A percentile compares a stretch with the other conserved stretches of the same genome.
Evolutionary conservation across 2,888 invertebrate species (phyloP).

Genomic region (Amiota minor): DNA sequence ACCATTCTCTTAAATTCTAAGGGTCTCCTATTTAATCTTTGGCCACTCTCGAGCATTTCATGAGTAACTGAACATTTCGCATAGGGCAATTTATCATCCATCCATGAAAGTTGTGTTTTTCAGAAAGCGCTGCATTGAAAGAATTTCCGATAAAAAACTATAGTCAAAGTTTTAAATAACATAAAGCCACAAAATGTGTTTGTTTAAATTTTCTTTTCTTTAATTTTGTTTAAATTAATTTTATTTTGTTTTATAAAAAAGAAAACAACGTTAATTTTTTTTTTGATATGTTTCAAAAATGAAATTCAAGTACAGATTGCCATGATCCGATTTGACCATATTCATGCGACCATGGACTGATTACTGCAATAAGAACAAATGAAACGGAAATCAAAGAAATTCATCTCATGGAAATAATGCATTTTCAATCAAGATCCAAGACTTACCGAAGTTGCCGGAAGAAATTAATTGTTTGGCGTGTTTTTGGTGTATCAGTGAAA

Average conservation of each 20-base stretch:
- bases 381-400: not conserved
- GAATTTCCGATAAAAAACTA: too few relatives aligned
- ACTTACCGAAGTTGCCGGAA: slow-evolving; percentile 52
- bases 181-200: too few relatives aligned
- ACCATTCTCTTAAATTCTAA: not conserved
- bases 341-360: slow-evolving; percentile 43
- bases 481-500: slow-evolving; percentile 48
- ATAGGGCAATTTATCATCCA: slow-evolving; percentile 2
- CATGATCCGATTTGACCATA: too few relatives aligned
- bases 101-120: slow-evolving; percentile 12
- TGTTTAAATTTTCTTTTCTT: too few relatives aligned
- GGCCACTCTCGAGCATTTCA: slow-evolving; percentile 8
- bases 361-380: slow-evolving; percentile 39
- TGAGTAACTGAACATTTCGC: not conserved
- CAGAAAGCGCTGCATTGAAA: not conserved
- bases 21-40: not conserved
- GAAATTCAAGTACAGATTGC: not conserved
- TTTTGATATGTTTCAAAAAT: not conserved
- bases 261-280: not conserved
- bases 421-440: not conserved
- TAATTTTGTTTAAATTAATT: too few relatives aligned
- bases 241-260: not conserved
- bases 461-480: slow-evolving; percentile 54
- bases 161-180: too few relatives aligned
- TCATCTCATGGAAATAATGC: not conserved